Evolutionary conservation across 30 jellyfish, hydroid and myxozoan species (phyloP).

Genomic region (Phacellophora camtschatica): DNA sequence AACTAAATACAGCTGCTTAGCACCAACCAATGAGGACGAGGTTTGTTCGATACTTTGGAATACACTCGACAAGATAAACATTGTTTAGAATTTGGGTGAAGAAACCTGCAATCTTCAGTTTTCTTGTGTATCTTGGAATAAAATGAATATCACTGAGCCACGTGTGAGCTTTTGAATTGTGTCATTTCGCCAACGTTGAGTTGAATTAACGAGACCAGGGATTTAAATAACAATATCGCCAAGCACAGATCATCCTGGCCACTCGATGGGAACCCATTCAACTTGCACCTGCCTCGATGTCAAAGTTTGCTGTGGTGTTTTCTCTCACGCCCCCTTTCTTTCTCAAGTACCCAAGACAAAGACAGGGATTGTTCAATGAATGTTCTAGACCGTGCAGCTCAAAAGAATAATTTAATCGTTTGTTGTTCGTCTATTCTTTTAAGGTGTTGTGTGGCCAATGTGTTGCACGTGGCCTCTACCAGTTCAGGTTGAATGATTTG

Average conservation of each 20-base stretch:
- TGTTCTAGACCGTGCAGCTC: constrained; percentile 41
- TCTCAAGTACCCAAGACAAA: constrained; percentile 36
- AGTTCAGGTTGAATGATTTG: constrained; percentile 61
- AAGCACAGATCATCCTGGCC: constrained; percentile 55
- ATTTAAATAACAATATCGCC: constrained; percentile 74
- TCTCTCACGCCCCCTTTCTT: constrained; percentile 88
- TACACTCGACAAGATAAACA: constrained; percentile 65
- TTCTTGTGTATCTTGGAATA: constrained; percentile 71
- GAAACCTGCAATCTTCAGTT: constrained; percentile 31
- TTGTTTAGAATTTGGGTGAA: constrained; percentile 1
- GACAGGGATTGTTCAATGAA: constrained; percentile 55
- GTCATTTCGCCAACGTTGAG: constrained; percentile 72
- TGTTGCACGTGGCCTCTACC: constrained; percentile 57
- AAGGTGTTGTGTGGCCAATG: constrained; percentile 56
- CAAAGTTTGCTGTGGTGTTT: constrained; percentile 58
- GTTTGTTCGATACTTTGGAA: constrained; percentile 62
- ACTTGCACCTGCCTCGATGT: constrained; percentile 83
- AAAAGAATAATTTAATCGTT: constrained; percentile 51
- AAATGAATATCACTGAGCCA: constrained; percentile 68
- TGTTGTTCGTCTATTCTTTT: constrained; percentile 28
- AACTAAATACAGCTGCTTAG: constrained; percentile 76
- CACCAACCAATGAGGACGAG: constrained; percentile 64
- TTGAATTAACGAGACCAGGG: constrained; percentile 69
- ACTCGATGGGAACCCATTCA: constrained; percentile 80
- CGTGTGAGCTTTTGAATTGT: constrained; percentile 82